Percentiles rank a stretch among this genome's conserved stretches.
Conservation (phyloP, 2,113 vertebrate species). For the Clarias gariepinus region DNA sequence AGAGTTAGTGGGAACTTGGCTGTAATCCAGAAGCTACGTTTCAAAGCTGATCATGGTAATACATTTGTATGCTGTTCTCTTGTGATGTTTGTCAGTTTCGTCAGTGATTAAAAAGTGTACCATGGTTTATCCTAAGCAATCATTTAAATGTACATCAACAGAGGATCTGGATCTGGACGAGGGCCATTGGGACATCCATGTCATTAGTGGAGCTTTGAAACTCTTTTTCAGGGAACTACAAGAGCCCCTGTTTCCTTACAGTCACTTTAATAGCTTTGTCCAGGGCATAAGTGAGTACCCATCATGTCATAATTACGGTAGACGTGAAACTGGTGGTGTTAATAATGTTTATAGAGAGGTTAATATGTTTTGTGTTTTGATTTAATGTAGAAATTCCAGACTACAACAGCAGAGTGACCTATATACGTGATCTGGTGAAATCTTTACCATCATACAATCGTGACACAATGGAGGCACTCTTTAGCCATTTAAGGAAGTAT, state of each 20-base stretch:
- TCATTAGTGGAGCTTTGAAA: constrained; percentile 90
- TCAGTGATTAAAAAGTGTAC: background rate
- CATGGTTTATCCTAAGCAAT: background rate
- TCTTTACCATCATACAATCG: constrained; percentile 80
- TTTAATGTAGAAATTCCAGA: constrained; percentile 77
- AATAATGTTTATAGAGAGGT: background rate
- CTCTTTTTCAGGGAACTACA: constrained; percentile 91
- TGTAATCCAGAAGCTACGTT: constrained; percentile 91
- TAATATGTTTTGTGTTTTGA: background rate
- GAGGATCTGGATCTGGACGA: constrained; percentile 89
- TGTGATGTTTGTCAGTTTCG: background rate
- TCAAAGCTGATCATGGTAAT: constrained; percentile 89
- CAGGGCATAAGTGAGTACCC: constrained; percentile 81
- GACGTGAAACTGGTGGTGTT: background rate
- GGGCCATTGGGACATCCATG: constrained; percentile 90
- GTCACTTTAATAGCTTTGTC: constrained; percentile 85
- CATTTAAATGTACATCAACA: constrained; percentile 63
- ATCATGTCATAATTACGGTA: background rate
- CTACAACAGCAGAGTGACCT: constrained; percentile 62
- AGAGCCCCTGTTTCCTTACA: constrained; percentile 86
- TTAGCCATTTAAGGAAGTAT: constrained; percentile 89
- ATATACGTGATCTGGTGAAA: constrained; percentile 77
- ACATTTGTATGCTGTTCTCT: background rate
- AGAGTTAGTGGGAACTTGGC: constrained; percentile 93
- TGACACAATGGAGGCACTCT: constrained; percentile 85